Conservation (phyloP, 2,113 vertebrate species). For the Empidonax traillii region DNA sequence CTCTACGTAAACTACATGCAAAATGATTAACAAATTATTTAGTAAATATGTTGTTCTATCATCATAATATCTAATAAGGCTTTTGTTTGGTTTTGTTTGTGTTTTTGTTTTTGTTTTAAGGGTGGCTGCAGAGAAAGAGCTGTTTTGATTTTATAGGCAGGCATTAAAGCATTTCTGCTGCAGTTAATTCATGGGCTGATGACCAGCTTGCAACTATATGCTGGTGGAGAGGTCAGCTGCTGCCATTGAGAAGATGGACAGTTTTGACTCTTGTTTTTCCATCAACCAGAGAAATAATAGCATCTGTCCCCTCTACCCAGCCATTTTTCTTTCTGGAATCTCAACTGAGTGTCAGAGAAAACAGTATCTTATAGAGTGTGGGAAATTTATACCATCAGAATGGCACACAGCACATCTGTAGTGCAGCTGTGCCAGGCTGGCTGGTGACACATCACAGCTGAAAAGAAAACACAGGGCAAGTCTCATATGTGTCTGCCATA, state of each 20-base stretch:
- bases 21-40: constrained; percentile 11
- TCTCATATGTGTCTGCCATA: not conserved
- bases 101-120: not conserved
- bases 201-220: not conserved
- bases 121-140: not conserved
- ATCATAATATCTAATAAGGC: not conserved
- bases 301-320: not conserved
- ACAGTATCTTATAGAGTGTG: not conserved
- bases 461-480: not conserved
- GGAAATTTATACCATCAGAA: not conserved
- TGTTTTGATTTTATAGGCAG: not conserved
- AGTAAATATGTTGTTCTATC: not conserved
- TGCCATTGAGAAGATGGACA: not conserved
- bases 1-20: not conserved
- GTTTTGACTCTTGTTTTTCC: not conserved
- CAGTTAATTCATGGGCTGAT: not conserved
- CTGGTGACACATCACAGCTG: not conserved
- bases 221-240: not conserved
- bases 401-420: not conserved
- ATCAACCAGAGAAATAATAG: not conserved
- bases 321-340: not conserved
- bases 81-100: not conserved
- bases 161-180: not conserved
- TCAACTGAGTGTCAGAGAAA: not conserved
- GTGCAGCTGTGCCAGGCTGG: not conserved